A percentile compares a stretch with the other conserved stretches of the same genome.
These are phyloP conservation scores for Aphaenogaster rudis DNA, from an alignment of 1,140 invertebrate genomes.

Conservation along the genomic window DNA sequence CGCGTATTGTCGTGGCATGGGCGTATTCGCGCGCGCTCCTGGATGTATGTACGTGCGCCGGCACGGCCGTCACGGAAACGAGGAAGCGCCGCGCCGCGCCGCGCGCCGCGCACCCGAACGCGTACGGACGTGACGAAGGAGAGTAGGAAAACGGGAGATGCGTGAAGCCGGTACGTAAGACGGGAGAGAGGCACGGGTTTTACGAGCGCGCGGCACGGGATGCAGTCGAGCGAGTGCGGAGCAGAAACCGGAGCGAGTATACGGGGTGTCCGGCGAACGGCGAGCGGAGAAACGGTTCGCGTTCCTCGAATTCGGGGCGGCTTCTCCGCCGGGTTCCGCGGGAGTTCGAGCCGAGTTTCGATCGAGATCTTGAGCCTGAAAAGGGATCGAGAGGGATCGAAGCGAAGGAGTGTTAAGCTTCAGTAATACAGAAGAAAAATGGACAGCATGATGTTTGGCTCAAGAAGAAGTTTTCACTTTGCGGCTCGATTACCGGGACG, in stretches of 20 bases:
- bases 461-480: not conserved
- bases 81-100: constrained; percentile 51
- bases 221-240: constrained; percentile 30
- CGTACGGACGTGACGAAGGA: constrained; percentile 43
- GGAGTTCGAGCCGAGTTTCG: not conserved
- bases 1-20: constrained; percentile 57
- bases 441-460: not conserved
- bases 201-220: constrained; percentile 35
- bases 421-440: not conserved
- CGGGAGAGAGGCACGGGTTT: constrained; percentile 24
- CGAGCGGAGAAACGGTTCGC: not conserved
- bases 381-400: not conserved
- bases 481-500: not conserved
- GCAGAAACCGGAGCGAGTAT: constrained; percentile 34
- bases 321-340: not conserved
- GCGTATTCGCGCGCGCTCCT: constrained; percentile 66
- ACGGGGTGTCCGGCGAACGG: constrained; percentile 11
- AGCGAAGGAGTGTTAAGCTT: not conserved
- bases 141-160: constrained; percentile 59
- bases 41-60: constrained; percentile 64
- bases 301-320: not conserved
- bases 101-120: constrained; percentile 10
- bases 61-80: constrained; percentile 36
- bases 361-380: not conserved
- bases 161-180: constrained; percentile 20